Percentiles rank a stretch among this genome's conserved stretches.
phyloP scores from a whole-genome alignment of 2,113 vertebrate species.

The Pelvicachromis taeniatus region DNA sequence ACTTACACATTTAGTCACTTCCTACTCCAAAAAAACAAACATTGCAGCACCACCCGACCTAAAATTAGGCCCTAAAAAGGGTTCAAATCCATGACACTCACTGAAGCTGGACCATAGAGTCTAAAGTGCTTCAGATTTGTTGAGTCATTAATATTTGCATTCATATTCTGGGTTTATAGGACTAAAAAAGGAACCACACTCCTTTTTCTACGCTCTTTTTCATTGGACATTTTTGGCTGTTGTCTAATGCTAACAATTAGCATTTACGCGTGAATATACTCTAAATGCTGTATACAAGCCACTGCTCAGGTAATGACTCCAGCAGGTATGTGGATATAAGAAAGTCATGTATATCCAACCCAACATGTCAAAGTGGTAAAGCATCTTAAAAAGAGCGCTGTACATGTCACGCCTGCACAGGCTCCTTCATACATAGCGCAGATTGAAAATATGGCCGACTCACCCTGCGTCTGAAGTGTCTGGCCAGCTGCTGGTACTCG shows the following conservation, averaged over 20 bases:
- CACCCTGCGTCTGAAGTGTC: slow-evolving; percentile 82
- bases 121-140: background rate
- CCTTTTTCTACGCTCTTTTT: background rate
- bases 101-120: background rate
- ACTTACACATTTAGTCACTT: background rate
- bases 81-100: background rate
- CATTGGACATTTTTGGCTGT: background rate
- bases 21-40: background rate
- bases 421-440: background rate
- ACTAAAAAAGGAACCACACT: background rate
- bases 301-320: background rate
- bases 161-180: background rate
- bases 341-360: background rate
- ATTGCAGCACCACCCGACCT: background rate
- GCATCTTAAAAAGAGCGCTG: background rate
- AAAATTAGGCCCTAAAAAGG: background rate
- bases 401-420: background rate
- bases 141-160: background rate
- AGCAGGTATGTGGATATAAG: background rate
- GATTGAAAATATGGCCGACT: background rate
- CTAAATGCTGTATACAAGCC: background rate
- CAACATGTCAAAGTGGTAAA: background rate
- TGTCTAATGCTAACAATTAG: background rate
- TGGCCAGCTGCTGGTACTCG: slow-evolving; percentile 71
- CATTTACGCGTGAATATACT: background rate